A percentile compares a stretch with the other conserved stretches of the same genome.
These are phyloP conservation scores for Caenorhabditis sinica DNA, from an alignment of 2,888 invertebrate genomes.

Conservation along the genomic window DNA sequence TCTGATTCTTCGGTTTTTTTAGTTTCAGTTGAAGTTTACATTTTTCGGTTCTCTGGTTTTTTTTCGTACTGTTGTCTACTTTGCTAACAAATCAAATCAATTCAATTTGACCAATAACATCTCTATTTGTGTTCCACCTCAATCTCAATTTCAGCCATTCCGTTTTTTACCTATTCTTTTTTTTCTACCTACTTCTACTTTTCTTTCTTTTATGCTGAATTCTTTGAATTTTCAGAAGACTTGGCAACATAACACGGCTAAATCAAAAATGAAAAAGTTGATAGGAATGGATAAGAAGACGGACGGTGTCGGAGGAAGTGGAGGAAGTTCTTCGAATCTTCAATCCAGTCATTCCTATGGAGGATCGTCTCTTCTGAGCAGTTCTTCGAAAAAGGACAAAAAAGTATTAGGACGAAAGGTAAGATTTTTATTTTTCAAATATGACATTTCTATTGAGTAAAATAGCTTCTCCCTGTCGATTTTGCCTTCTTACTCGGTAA, in stretches of 20 bases:
- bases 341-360: neutral
- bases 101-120: constrained; percentile 13
- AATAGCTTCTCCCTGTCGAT: neutral
- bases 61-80: neutral
- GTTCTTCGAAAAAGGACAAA: constrained; percentile 34
- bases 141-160: constrained; percentile 11
- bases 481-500: neutral
- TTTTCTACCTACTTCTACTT: neutral
- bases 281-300: constrained; percentile 51
- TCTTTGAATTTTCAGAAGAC: neutral
- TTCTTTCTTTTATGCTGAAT: neutral
- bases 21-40: neutral
- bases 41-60: no score
- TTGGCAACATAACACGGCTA: constrained; percentile 12
- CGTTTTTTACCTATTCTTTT: neutral
- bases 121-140: constrained; percentile 1
- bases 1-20: neutral
- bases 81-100: constrained; percentile 23
- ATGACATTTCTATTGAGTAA: neutral
- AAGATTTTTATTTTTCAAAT: constrained; percentile 1
- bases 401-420: constrained; percentile 37
- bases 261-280: constrained; percentile 46
- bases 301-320: constrained; percentile 38
- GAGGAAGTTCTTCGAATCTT: constrained; percentile 30
- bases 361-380: neutral